Base-by-base conservation (phyloP, 2,888 invertebrate species). In the Drosophila testacea region DNA sequence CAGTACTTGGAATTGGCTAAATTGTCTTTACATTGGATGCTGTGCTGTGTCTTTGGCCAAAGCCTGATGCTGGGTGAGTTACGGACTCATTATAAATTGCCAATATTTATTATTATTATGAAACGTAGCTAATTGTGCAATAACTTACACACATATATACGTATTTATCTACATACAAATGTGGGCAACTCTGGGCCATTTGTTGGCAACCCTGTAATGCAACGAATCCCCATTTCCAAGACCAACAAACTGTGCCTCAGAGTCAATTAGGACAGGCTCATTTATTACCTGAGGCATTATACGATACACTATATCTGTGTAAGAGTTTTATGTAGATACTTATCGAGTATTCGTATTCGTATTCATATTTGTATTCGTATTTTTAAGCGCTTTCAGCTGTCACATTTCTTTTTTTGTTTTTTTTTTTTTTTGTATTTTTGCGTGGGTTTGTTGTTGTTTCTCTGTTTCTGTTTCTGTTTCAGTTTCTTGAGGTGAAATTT, bases 31-130 rank as follows among this genome's bases (percentile, higher is more conserved):
- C 63, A 54, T 42, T 54, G 70, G 47, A 34, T 47, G 56, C 54
- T 38, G 62, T 30, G 30, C 22, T 4, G 34, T 4, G 22, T 11
- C 10, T 56, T 48, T 48, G 59, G 48, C 38, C 34, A 27, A 54
- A 34, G 38, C n/a, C 44, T 9, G 34, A 10, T 32, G 38, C 22
- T 36, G 28, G 62, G 52, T 60, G 66, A 59, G 46, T 42, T 46
- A 60, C 41, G 42, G 5, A 54, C 72, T 60, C 60, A 79, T 82
- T 79, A 77, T 74, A 82, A 79, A 79, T 79, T 79, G 69, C 67
- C 77, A 82, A 82, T 82, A 81, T 80, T 82, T 82, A 61, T 74
- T 62, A 73, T 81, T 84, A 74, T 63, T 84, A 79, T 82, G 84
- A 81, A 82, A 84, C 67, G 80, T 70, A 66, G 62, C 67, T 69